A percentile compares a stretch with the other conserved stretches of the same genome.
Evolutionary conservation across 2,888 invertebrate genomes (phyloP).

Genomic region (Diaphora mendica): DNA sequence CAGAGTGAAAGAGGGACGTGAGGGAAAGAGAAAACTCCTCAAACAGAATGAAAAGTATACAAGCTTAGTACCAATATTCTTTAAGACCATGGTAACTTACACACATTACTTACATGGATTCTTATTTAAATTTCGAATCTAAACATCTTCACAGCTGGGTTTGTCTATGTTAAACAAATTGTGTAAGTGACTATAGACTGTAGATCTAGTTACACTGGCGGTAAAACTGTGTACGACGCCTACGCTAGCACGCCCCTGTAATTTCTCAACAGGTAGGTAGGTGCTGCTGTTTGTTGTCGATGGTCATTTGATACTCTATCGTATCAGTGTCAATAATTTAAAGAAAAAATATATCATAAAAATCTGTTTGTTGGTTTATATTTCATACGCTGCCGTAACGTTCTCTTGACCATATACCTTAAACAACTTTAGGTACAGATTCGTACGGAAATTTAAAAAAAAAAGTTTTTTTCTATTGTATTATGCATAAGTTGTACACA

Average conservation of each 20-base stretch:
- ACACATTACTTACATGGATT: too few relatives aligned
- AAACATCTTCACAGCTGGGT: neutral
- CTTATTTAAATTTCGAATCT: neutral
- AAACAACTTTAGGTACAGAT: neutral
- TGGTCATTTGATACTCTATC: constrained; percentile 10
- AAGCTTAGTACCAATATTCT: too few relatives aligned
- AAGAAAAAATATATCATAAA: neutral
- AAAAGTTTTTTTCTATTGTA: too few relatives aligned
- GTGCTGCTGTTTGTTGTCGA: constrained; percentile 53
- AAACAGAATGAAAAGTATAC: too few relatives aligned
- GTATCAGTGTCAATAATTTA: neutral
- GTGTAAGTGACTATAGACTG: constrained; percentile 9
- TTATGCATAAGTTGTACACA: too few relatives aligned
- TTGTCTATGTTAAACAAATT: neutral
- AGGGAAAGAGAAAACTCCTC: too few relatives aligned
- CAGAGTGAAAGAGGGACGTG: too few relatives aligned
- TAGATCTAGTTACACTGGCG: constrained; percentile 36
- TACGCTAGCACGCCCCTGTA: constrained; percentile 54
- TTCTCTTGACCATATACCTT: too few relatives aligned
- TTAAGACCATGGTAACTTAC: too few relatives aligned
- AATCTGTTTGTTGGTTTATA: neutral
- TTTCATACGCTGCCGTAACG: neutral
- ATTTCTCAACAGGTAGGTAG: constrained; percentile 52
- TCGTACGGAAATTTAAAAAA: too few relatives aligned
- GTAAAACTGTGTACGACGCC: constrained; percentile 11